A percentile compares a stretch with the other conserved stretches of the same genome.
Evolutionary conservation across 2,888 invertebrate species (phyloP).

Genomic region (Metellina segmentata): DNA sequence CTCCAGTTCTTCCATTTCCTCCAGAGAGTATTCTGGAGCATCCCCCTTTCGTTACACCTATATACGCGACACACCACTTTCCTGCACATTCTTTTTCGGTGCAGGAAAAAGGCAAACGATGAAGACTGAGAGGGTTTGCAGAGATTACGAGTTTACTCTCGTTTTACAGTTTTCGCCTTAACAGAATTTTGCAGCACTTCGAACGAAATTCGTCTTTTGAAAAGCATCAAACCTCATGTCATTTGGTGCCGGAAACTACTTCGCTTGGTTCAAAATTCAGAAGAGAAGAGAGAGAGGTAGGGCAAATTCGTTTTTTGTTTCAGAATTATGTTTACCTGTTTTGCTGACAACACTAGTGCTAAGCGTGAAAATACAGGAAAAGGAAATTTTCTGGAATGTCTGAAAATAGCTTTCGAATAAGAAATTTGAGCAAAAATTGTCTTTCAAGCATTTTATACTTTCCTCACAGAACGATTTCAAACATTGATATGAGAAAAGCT

Average conservation of each 20-base stretch:
- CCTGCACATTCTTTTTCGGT: not conserved
- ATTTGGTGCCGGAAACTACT: constrained; percentile 13
- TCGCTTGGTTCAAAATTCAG: not conserved
- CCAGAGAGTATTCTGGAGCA: not conserved
- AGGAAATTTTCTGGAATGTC: too few relatives aligned
- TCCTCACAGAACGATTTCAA: too few relatives aligned
- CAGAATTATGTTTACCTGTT: not conserved
- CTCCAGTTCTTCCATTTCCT: constrained; percentile 11
- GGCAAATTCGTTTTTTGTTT: not conserved
- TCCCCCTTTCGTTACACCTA: not conserved
- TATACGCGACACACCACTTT: not conserved
- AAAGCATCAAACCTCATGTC: constrained; percentile 6
- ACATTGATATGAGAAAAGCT: too few relatives aligned
- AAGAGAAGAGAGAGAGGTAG: not conserved
- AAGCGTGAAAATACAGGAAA: too few relatives aligned
- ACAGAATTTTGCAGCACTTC: constrained; percentile 8
- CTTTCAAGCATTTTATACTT: too few relatives aligned
- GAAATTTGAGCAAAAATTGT: too few relatives aligned
- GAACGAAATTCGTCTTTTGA: not conserved
- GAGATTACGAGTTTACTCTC: not conserved
- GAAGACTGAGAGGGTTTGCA: not conserved
- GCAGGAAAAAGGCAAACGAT: not conserved
- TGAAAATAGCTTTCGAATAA: too few relatives aligned
- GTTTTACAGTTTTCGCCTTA: not conserved
- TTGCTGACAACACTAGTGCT: too few relatives aligned